Conservation (phyloP, 2,797 vertebrate species). For the Fundulus diaphanus region DNA sequence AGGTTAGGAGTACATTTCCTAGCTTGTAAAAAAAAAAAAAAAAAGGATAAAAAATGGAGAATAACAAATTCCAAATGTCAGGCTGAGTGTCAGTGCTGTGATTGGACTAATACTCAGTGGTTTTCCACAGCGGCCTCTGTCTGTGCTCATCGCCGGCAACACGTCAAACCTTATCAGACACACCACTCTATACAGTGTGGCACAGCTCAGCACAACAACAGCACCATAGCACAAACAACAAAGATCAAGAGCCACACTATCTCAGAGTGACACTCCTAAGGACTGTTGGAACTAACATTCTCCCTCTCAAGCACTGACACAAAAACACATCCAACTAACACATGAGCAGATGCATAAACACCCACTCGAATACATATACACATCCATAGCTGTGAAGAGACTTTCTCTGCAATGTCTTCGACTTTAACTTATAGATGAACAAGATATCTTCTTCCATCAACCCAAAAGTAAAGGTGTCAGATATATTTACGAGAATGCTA, state of each 20-base stretch:
- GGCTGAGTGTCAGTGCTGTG: constrained; percentile 72
- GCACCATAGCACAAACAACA: constrained; percentile 58
- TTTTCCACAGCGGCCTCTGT: constrained; percentile 61
- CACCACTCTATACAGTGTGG: constrained; percentile 46
- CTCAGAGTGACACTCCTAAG: constrained; percentile 57
- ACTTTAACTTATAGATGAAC: constrained; percentile 46
- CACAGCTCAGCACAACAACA: constrained; percentile 59
- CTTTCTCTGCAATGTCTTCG: constrained; percentile 43
- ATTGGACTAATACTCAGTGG: constrained; percentile 77
- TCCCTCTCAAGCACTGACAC: constrained; percentile 18
- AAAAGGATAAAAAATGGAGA: too few species aligned
- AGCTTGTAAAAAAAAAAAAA: constrained; percentile 60
- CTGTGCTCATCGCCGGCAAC: constrained; percentile 61
- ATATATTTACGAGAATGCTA: constrained; percentile 42
- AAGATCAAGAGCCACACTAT: constrained; percentile 63
- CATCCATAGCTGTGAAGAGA: constrained; percentile 40
- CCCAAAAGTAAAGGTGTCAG: constrained; percentile 42
- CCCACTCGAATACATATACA: constrained; percentile 24
- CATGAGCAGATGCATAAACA: constrained; percentile 29
- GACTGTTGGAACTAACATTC: constrained; percentile 48
- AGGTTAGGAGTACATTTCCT: constrained; percentile 58
- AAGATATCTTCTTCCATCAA: constrained; percentile 41
- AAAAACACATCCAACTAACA: constrained; percentile 39
- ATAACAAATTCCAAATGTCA: constrained; percentile 77
- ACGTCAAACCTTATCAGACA: constrained; percentile 70